phyloP scores from a whole-genome alignment of 2,113 vertebrate species.

The Tenebrosternarchus preto region DNA sequence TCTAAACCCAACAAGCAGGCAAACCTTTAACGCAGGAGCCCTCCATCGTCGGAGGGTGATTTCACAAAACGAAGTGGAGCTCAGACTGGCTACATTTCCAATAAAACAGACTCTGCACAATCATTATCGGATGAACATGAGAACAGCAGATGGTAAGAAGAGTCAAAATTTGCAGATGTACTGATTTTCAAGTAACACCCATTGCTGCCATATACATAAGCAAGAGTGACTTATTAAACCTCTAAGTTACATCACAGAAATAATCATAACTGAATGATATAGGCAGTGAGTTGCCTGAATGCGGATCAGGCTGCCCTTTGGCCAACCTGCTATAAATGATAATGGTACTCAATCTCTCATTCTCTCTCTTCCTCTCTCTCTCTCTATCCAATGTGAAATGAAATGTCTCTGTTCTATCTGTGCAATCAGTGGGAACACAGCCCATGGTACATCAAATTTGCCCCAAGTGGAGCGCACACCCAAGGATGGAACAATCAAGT shows the following conservation, averaged over 20 bases:
- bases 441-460: conserved; percentile 25
- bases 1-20: no score
- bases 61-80: no score
- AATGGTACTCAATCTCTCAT: background rate
- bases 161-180: no score
- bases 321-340: background rate
- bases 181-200: no score
- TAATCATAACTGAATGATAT: background rate
- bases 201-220: no score
- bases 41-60: no score
- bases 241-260: background rate
- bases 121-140: no score
- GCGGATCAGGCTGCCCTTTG: background rate
- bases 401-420: conserved; percentile 14
- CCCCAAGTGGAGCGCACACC: background rate
- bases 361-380: background rate
- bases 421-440: conserved; percentile 23
- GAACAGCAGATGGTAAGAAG: no score
- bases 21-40: no score
- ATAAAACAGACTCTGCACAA: no score
- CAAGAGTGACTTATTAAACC: no score
- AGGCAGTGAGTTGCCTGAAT: background rate
- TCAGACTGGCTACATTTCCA: no score
- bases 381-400: conserved; percentile 18
- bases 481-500: conserved; percentile 38